Evolutionary conservation across 2,113 vertebrate species (phyloP), one percentile per base, ranked within the genome.

Genomic region (Crocuta crocuta): DNA sequence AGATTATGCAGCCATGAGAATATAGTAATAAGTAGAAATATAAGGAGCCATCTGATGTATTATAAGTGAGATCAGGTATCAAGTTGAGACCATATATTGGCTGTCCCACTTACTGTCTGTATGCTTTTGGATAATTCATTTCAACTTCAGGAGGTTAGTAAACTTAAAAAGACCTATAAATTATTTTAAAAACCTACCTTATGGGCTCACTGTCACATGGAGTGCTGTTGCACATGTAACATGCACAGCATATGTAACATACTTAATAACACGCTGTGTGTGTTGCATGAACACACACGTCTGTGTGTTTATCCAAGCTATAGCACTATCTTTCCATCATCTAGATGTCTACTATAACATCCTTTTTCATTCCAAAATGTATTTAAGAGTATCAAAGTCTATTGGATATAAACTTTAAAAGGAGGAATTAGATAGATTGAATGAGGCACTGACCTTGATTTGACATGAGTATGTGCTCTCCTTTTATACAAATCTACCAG

Each of bases 351-450:
- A 26, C 43, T 50, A 8, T 73, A 12, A 82, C 4, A 58, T 33
- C 12, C 6, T 70, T 88, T 81, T 68, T 80, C 13, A 88, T 85
- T 85, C 11, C 35, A 70, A 53, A 73, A 26, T n/a, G 61, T 48
- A 53, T 91, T 93, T 93, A 50, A 45, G 23, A 15, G 73, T 81
- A n/a, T 45, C 58, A 39, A 48, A 91, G 53, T 31, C 8, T 3
- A 24, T 87, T 88, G 79, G 43, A n/a, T 93, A 48, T 19, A 84
- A 84, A 7, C 21, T 63, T 93, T 89, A 63, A 53, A 70, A 58
- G 82, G 88, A 71, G 4, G 15, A 58, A 58, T 61, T 48, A 45
- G 31, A 35, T 83, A 16, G 63, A 63, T 45, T 92, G 16, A 83
- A 4, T 76, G 28, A 10, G 31, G 0, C 9, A 5, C 3, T 70